A percentile compares a stretch with the other conserved stretches of the same genome.
phyloP scores from a whole-genome alignment of 2,113 vertebrate species.

The chimpanzee (Pan troglodytes) region NHGRI_mPanTro3-v2.1_pri NC_086015.1:135068001-135068500 shows the following conservation, averaged over 20 bases:
- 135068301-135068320: neutral
- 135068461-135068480: slow-evolving; percentile 74
- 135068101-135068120: neutral
- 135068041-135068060: neutral
- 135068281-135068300: slow-evolving; percentile 35
- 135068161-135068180: neutral
- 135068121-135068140: neutral
- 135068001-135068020: neutral
- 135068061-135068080: neutral
- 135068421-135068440: slow-evolving; percentile 39
- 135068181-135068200: neutral
- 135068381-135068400: slow-evolving; percentile 49
- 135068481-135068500: slow-evolving; percentile 67
- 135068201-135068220: neutral
- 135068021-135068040: neutral
- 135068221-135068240: neutral
- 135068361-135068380: slow-evolving; percentile 19
- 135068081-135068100: neutral
- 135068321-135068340: slow-evolving; percentile 12
- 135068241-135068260: neutral
- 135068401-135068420: slow-evolving; percentile 52
- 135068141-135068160: neutral
- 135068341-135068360: neutral
- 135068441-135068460: slow-evolving; percentile 60
- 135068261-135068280: neutral